Base-by-base conservation (phyloP, 23 tunicate genomes). In the Trididemnum nubilum region DNA sequence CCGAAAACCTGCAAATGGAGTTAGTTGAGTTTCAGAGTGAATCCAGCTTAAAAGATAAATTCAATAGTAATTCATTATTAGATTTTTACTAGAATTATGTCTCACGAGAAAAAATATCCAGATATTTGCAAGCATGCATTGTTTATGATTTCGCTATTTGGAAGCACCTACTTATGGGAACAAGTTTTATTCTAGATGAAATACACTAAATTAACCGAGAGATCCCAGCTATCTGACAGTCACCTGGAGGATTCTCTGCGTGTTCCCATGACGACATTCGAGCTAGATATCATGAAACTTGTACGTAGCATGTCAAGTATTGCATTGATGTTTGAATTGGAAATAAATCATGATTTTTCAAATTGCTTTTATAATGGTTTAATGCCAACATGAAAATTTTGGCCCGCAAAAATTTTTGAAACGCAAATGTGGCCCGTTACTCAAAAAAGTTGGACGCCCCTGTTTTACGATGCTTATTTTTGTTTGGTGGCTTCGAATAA, bases 71-170 rank as follows among this genome's bases (percentile, higher is more conserved):
- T 67, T 67, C 74, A 67, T 67, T 67, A 67, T 12, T 67, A 67
- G 74, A 67, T 67, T 67, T 67, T 67, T 67, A 67, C 74, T 30
- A 67, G 74, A 67, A 67, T 67, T 67, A 67, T 67, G 74, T 67
- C 37, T 67, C 74, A 67, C 74, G 74, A 67, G 74, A 67, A 67
- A 63, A 65, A 85, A 85, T 36, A 79, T 78, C 89, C 51, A 78
- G 34, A 5, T 38, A 38, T 40, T 40, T 40, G 58, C 74, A 67
- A 67, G 38, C 74, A 67, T 67, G 74, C 74, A 33, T 30, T 67
- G 58, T 40, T 73, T 38, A 73, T 73, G 74, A 67, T 67, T 31
- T 67, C 74, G 74, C 74, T 67, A 67, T 67, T 67, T 67, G 74
- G 38, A 67, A 67, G 74, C 74, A 67, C 74, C 74, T 67, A 67